Percentiles rank a stretch among this genome's conserved stretches.
Conservation (phyloP, 2,797 vertebrate genomes). For the Chelon labrosus region DNA sequence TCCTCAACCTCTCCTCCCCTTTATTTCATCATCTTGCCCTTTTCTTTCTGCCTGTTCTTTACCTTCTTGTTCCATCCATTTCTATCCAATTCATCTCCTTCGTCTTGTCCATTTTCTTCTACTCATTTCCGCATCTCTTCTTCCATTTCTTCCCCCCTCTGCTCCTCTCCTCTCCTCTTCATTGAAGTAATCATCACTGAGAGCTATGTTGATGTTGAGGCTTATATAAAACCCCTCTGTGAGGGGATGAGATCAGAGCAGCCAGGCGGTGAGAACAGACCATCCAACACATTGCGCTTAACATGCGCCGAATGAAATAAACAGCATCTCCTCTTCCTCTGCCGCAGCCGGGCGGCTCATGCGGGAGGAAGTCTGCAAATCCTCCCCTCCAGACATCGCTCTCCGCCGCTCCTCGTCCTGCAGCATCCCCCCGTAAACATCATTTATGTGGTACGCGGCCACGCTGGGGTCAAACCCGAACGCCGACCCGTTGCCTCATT, state of each 20-base stretch:
- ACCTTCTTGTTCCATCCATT: background rate
- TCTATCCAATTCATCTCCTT: background rate
- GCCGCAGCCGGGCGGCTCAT: constrained; percentile 22
- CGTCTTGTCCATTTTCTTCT: background rate
- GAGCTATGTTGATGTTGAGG: constrained; percentile 60
- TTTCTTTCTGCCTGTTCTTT: background rate
- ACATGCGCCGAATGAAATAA: constrained; percentile 61
- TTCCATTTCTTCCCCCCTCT: background rate
- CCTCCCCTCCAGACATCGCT: constrained; percentile 13
- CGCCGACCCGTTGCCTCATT: constrained; percentile 69
- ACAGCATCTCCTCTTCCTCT: constrained; percentile 31
- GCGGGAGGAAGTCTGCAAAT: constrained; percentile 16
- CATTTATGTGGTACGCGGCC: constrained; percentile 28
- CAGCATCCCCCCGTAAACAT: constrained; percentile 31
- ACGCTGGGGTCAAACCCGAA: constrained; percentile 41
- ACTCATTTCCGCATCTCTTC: background rate
- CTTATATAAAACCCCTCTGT: constrained; percentile 60
- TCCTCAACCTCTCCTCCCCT: background rate
- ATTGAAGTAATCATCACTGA: constrained; percentile 46
- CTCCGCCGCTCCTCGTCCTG: background rate
- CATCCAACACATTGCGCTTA: constrained; percentile 59
- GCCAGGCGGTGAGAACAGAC: constrained; percentile 66
- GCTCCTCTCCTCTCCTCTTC: constrained; percentile 30
- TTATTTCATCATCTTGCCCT: no score
- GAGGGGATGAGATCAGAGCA: constrained; percentile 66